Base-by-base conservation (phyloP, 1,140 invertebrate genomes). In the Drosophila ficusphila region DNA sequence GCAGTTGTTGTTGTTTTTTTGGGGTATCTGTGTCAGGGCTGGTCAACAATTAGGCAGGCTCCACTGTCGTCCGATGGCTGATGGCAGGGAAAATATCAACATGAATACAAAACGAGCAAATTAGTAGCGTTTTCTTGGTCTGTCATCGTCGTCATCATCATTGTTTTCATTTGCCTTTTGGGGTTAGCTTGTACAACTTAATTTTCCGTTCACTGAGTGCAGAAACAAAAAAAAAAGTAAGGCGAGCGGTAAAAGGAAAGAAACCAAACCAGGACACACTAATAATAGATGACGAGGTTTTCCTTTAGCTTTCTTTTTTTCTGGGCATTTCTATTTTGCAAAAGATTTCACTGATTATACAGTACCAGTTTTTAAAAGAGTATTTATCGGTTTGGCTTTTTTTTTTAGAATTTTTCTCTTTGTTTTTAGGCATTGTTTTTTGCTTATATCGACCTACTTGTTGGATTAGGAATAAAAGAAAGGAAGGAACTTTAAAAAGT, bases 91-190 rank as follows among this genome's bases (percentile, higher is more conserved):
- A 71, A 60, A 64, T 51, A 58, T 52, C 60, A 76, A 62, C 64
- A 73, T 69, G 79, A 76, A 79, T 76, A 76, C 71, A 41, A 81
- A 49, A 64, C 68, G 39, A 69, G 77, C 73, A 85, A 85, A 85
- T 85, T 88, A 85, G 82, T 61, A 65, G 61, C 74, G 76, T 78
- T 78, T 77, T 72, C 74, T 73, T 83, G 73, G 76, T 51, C 70
- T 68, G 58, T 76, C 72, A 64, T 65, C 56, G 36, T 64, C 49
- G 68, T 88, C 71, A 39, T 70, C 47, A 33, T 72, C 69, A 76
- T 79, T 79, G 64, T 76, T 79, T 77, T 69, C 82, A 77, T 86
- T 86, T 88, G 73, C 77, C 74, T 81, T 86, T 81, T 64, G 73
- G 62, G 71, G 60, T 36, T 68, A 65, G 49, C 38, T 56, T 39